phyloP scores from a whole-genome alignment of 2,113 vertebrate genomes.

The Trinectes maculatus region DNA sequence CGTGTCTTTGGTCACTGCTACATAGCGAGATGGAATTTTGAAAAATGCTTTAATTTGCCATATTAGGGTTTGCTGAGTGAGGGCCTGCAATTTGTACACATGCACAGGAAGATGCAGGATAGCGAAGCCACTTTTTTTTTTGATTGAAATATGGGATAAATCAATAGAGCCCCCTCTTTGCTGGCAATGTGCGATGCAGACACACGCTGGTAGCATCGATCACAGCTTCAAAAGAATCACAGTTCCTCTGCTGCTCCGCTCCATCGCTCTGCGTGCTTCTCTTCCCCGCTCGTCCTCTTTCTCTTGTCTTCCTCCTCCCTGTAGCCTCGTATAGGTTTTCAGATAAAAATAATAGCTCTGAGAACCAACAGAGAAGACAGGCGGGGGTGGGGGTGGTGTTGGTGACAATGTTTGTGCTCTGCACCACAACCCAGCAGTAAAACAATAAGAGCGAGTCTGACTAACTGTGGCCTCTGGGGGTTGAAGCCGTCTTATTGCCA shows the following conservation, averaged over 20 bases:
- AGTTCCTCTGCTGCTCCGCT: constrained; percentile 56
- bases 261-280: constrained; percentile 36
- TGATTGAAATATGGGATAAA: constrained; percentile 67
- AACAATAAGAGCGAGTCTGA: constrained; percentile 70
- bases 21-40: constrained; percentile 15
- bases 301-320: constrained; percentile 50
- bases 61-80: constrained; percentile 31
- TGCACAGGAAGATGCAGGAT: constrained; percentile 38
- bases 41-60: constrained; percentile 39
- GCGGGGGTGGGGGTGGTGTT: constrained; percentile 16
- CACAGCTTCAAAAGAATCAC: constrained; percentile 74
- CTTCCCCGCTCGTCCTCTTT: constrained; percentile 31
- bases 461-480: constrained; percentile 68
- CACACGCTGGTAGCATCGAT: constrained; percentile 77
- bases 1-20: constrained; percentile 33
- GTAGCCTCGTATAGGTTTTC: constrained; percentile 64
- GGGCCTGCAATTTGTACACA: constrained; percentile 42
- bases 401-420: constrained; percentile 68
- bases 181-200: constrained; percentile 61
- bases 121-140: constrained; percentile 59
- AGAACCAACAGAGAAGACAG: constrained; percentile 55
- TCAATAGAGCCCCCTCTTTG: constrained; percentile 71
- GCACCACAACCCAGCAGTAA: constrained; percentile 58
- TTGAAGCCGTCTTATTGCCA: constrained; percentile 62
- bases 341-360: constrained; percentile 77